phyloP scores from a whole-genome alignment of 1,140 invertebrate species.

The Wasmannia auropunctata region DNA sequence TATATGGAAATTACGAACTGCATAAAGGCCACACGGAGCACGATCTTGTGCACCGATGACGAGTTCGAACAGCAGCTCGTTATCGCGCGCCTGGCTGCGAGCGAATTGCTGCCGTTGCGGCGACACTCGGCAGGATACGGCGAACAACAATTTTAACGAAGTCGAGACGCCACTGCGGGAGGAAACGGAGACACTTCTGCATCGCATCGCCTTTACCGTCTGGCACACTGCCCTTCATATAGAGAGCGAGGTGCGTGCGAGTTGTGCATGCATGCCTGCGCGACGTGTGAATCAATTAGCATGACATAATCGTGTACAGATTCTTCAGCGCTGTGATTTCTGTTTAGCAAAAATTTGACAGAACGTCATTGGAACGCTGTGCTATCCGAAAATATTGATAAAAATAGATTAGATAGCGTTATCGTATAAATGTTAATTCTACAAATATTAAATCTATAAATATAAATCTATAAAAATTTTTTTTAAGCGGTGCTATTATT shows the following conservation, averaged over 20 bases:
- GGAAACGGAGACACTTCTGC: slow-evolving; percentile 84
- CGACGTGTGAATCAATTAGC: not conserved
- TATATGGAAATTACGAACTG: slow-evolving; percentile 19
- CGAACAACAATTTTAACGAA: slow-evolving; percentile 77
- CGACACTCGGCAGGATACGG: slow-evolving; percentile 72
- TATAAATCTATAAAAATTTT: not conserved
- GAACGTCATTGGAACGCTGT: not conserved
- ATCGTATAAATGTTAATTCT: not conserved
- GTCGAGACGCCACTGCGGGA: slow-evolving; percentile 70
- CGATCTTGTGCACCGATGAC: slow-evolving; percentile 71
- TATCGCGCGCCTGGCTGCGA: slow-evolving; percentile 77
- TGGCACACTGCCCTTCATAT: slow-evolving; percentile 88
- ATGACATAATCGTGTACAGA: not conserved
- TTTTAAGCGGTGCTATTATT: not conserved
- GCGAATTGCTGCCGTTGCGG: slow-evolving; percentile 80
- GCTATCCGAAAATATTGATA: not conserved
- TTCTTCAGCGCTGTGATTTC: not conserved
- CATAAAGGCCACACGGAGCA: slow-evolving; percentile 1
- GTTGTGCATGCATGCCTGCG: not conserved
- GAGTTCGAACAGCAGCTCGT: slow-evolving; percentile 76
- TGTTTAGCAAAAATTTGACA: not conserved
- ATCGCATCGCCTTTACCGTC: slow-evolving; percentile 87
- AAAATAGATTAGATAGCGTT: not conserved
- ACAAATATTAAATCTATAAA: not conserved
- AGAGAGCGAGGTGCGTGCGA: slow-evolving; percentile 83